Base-by-base conservation (phyloP, 2,113 vertebrate genomes). In the Oenanthe oenanthe region DNA sequence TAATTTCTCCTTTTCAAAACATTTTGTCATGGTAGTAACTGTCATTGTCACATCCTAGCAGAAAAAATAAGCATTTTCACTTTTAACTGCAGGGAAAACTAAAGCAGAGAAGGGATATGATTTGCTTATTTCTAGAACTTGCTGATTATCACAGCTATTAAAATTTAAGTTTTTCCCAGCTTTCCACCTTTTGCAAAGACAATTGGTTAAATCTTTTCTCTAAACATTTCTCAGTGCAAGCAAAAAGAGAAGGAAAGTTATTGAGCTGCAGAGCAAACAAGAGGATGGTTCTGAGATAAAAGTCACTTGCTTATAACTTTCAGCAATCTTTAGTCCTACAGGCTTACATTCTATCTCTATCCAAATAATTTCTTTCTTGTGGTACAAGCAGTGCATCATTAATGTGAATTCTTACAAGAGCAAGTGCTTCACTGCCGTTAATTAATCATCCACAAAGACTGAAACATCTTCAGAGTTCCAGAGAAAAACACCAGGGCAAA, bases 391-490 rank as follows among this genome's bases (percentile, higher is more conserved):
- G 38, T 38, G 42, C 60, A 73, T 73, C 62, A 15, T 54, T 62
- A 70, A 48, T 36, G 8, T 43, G 67, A 54, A 57, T 88, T 83
- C 79, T 63, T 47, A 40, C 43, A 40, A 32, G 34, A 85, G 50
- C 60, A 85, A 12, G 47, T 29, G 58, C 79, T 88, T 88, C 6
- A 8, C 45, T 91, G 75, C 51, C 7, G 1, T 66, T 48, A 73
- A 82, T 94, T 94, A 95, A 95, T 67, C 72, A 91, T 79, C 91
- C 91, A 90, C 88, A 72, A 79, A 72, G 24, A 34, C 6, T 11
- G 2, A 91, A 85, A 67, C 25, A 63, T 91, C 70, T 83, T 70
- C 80, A 45, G 50, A 70, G 5, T 40, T 48, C 17, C 57, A 66
- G 19, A n/a, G 48, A n/a, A 86, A 68, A 79, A 53, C 12, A 31